phyloP scores from a whole-genome alignment of 2,888 invertebrate genomes.

The Dynastes tityus region DNA sequence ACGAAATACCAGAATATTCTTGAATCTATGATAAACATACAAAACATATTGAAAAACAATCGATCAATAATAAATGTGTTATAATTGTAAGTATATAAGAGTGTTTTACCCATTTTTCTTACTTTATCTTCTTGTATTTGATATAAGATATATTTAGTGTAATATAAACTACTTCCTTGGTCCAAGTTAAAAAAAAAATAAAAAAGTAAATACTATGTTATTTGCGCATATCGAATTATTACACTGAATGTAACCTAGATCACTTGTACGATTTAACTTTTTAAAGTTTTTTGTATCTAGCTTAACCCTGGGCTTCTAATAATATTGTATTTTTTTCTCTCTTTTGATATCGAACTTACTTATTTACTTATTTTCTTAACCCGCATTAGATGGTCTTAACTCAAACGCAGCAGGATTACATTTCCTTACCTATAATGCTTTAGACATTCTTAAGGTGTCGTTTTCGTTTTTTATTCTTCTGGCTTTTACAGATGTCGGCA shows the following conservation, averaged over 20 bases:
- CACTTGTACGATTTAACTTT: slow-evolving; percentile 24
- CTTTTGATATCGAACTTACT: slow-evolving; percentile 7
- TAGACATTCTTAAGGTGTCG: slow-evolving; percentile 38
- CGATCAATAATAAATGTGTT: slow-evolving; percentile 18
- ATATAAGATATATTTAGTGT: slow-evolving; percentile 19
- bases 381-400: slow-evolving; percentile 32
- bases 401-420: slow-evolving; percentile 18
- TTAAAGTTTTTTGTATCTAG: slow-evolving; percentile 48
- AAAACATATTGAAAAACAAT: slow-evolving; percentile 16
- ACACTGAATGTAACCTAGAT: slow-evolving; percentile 23
- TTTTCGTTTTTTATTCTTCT: slow-evolving; percentile 67
- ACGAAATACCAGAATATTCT: slow-evolving; percentile 4
- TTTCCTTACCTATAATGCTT: slow-evolving; percentile 17
- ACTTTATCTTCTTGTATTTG: slow-evolving; percentile 39
- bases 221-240: not conserved
- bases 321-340: slow-evolving; percentile 33
- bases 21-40: slow-evolving; percentile 2
- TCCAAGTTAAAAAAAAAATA: not conserved
- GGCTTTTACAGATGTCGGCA: slow-evolving; percentile 94
- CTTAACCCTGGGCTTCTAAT: slow-evolving; percentile 61
- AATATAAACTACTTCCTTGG: not conserved
- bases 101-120: slow-evolving; percentile 48
- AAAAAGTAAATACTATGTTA: too few relatives aligned
- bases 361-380: slow-evolving; percentile 10
- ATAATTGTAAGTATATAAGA: slow-evolving; percentile 41